Evolutionary conservation across 2,113 vertebrate species (phyloP).

Genomic region (Thomomys bottae): DNA sequence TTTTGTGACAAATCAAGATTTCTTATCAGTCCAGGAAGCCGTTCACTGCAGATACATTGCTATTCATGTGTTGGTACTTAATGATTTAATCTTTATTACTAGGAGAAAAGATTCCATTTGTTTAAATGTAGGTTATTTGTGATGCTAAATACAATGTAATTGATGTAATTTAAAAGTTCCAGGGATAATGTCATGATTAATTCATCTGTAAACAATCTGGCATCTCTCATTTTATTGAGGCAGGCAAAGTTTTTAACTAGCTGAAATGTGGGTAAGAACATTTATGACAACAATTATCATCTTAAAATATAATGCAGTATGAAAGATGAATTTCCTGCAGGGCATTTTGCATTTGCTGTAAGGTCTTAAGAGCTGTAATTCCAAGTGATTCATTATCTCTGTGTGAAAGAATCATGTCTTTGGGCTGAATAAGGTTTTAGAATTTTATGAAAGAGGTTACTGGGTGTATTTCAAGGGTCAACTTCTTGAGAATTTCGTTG

Average conservation of each 20-base stretch:
- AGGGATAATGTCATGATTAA: conserved; percentile 84
- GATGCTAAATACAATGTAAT: conserved; percentile 81
- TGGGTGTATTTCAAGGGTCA: conserved; percentile 63
- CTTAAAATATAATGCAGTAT: conserved; percentile 63
- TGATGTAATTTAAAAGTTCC: conserved; percentile 80
- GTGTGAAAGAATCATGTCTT: conserved; percentile 56
- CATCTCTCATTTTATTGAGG: conserved; percentile 76
- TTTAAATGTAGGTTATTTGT: conserved; percentile 82
- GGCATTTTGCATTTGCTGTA: conserved; percentile 62
- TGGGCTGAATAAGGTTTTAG: conserved; percentile 58
- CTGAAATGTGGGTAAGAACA: conserved; percentile 52
- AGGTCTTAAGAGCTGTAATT: conserved; percentile 57
- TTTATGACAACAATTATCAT: conserved; percentile 66
- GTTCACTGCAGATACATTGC: conserved; percentile 55
- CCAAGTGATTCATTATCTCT: conserved; percentile 53
- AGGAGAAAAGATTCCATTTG: conserved; percentile 74
- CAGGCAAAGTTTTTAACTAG: conserved; percentile 58
- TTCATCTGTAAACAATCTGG: conserved; percentile 82
- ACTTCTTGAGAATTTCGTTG: conserved; percentile 59
- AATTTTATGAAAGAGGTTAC: conserved; percentile 59
- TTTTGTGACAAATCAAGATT: conserved; percentile 56
- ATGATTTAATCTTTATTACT: conserved; percentile 76
- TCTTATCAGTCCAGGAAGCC: conserved; percentile 57
- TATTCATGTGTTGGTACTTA: conserved; percentile 56
- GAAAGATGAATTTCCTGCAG: conserved; percentile 68